Base-by-base conservation (phyloP, 2,888 invertebrate species). In the Orchesellides sinensis region DNA sequence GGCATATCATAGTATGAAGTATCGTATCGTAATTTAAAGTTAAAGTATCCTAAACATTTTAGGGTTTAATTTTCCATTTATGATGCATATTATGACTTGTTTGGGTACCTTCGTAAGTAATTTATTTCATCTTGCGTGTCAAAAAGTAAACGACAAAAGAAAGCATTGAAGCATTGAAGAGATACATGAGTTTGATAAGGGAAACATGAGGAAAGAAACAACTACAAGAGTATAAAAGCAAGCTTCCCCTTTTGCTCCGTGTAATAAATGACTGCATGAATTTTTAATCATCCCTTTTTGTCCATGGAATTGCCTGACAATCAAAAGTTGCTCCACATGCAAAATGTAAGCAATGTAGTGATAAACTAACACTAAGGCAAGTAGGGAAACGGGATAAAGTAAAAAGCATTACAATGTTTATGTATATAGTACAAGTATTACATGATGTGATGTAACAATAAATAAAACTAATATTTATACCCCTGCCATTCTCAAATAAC, bases 261-360 rank as follows among this genome's bases (percentile, higher is more conserved):
- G 56, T 70, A 70, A 78, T 78, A 78, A 78, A 78, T 78, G 69
- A 61, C 32, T 0, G 29, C 17, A 78, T 78, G 63, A 69, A 78
- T 78, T 47, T 78, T 78, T 78, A 52, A 78, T 63, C 25, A 25
- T 25, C 52, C 45, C 40, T 45, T 52, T 52, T 72, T 72, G 52
- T 65, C 47, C 65, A 29, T 72, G 54, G 21, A 63, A 61, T 54
- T 29, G 35, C 23, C 32, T 65, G 70, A 70, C 78, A 78, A 70
- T 69, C 78, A 78, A 45, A 78, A 78, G 78, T 78, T 78, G 52
- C 63, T 49, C 52, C 35, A 69, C 23, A 35, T 52, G 59, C 68
- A 47, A 35, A 6, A 40, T 4, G 40, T 40, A 21, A 65, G 65
- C 65, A 54, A 23, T 54, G 19, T 27, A 52, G 56, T 25, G 27